Evolutionary conservation across 2,888 invertebrate species (phyloP).

Genomic region (Vesta saturnalis): DNA sequence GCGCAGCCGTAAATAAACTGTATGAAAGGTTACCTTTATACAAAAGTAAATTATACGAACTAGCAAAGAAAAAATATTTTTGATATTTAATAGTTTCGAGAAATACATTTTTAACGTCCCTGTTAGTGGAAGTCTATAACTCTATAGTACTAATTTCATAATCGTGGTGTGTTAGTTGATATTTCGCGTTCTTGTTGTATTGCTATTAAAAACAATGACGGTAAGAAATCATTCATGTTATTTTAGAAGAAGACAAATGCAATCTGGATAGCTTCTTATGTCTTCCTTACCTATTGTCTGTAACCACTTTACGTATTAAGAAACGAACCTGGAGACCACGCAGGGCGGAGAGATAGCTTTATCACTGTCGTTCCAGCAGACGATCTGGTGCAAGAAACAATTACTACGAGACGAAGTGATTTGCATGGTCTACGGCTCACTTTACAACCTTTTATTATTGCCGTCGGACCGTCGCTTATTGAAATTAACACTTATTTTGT

Average conservation of each 20-base stretch:
- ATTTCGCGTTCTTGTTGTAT: too few relatives aligned
- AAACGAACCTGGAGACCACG: background rate
- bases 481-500: background rate
- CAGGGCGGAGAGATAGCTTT: background rate
- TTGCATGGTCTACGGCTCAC: background rate
- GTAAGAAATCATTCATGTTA: background rate
- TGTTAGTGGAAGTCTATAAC: too few relatives aligned
- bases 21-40: slow-evolving; percentile 2
- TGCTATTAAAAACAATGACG: too few relatives aligned
- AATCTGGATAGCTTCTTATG: background rate
- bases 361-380: background rate
- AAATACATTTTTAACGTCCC: too few relatives aligned
- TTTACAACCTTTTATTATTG: background rate
- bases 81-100: too few relatives aligned
- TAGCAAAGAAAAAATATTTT: background rate
- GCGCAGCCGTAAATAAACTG: background rate
- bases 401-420: slow-evolving; percentile 2
- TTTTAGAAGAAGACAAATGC: background rate
- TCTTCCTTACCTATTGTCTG: background rate
- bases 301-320: background rate
- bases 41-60: background rate
- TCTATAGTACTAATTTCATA: too few relatives aligned
- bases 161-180: too few relatives aligned
- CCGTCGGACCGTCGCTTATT: background rate
- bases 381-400: background rate